Evolutionary conservation across 2,797 vertebrate species (phyloP).

Genomic region (Crenichthys baileyi): DNA sequence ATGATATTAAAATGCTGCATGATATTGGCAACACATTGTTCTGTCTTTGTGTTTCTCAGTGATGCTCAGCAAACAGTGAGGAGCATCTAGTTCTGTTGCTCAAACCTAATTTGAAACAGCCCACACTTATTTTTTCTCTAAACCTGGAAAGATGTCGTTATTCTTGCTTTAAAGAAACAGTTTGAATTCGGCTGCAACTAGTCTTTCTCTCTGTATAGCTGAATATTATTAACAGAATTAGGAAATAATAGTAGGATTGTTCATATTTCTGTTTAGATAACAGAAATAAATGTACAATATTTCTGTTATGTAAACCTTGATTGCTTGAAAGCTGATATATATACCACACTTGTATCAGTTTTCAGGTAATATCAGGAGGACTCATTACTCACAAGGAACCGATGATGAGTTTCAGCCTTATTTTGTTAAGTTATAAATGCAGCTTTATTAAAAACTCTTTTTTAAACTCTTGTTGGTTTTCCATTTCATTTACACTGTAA

Average conservation of each 20-base stretch:
- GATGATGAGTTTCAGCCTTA: neutral
- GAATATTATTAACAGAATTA: slow-evolving; percentile 16
- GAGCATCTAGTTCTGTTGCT: slow-evolving; percentile 64
- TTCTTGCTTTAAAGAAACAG: slow-evolving; percentile 33
- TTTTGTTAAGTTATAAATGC: neutral
- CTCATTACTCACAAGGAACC: too few species aligned
- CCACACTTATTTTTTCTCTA: slow-evolving; percentile 36
- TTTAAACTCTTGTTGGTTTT: neutral
- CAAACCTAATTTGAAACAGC: slow-evolving; percentile 72
- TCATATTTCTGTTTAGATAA: neutral
- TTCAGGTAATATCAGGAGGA: too few species aligned
- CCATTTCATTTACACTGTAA: neutral
- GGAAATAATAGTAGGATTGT: neutral
- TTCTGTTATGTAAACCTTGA: neutral
- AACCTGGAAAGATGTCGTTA: slow-evolving; percentile 22
- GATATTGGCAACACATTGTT: slow-evolving; percentile 72
- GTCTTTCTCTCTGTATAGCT: slow-evolving; percentile 29
- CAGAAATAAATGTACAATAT: neutral
- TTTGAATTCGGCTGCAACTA: neutral
- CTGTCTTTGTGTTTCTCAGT: slow-evolving; percentile 50
- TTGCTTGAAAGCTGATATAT: neutral
- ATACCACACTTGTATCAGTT: too few species aligned
- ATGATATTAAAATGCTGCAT: slow-evolving; percentile 22
- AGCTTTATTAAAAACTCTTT: neutral
- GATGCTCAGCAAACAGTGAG: slow-evolving; percentile 60